A percentile compares a stretch with the other conserved stretches of the same genome.
Evolutionary conservation across 2,113 vertebrate genomes (phyloP).

Genomic region (Malurus melanocephalus): DNA sequence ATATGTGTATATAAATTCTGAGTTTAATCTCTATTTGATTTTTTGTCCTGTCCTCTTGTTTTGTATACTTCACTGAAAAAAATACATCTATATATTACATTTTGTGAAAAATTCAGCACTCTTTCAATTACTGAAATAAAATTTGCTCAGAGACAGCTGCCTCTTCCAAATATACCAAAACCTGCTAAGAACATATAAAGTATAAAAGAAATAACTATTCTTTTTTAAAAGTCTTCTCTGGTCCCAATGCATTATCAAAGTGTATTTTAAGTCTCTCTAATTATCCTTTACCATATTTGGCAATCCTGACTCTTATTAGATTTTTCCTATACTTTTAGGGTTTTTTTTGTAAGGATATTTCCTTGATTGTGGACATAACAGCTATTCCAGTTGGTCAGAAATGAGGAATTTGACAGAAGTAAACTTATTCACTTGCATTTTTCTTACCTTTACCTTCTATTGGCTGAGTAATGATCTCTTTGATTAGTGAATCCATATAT

Average conservation of each 20-base stretch:
- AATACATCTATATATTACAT: background rate
- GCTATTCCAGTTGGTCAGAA: background rate
- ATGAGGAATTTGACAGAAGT: background rate
- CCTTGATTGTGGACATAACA: background rate
- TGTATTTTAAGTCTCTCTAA: background rate
- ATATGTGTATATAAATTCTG: background rate
- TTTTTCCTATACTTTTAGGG: background rate
- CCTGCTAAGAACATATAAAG: background rate
- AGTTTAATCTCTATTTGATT: background rate
- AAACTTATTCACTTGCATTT: background rate
- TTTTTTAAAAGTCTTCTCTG: background rate
- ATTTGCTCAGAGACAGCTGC: background rate
- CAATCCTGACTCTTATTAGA: background rate
- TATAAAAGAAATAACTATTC: background rate
- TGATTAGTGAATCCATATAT: background rate
- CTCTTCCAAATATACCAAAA: background rate
- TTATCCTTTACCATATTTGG: background rate
- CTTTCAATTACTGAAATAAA: background rate
- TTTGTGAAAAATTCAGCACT: background rate
- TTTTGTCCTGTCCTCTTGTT: background rate
- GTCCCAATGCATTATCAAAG: background rate
- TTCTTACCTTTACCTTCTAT: background rate
- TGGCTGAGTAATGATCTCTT: background rate
- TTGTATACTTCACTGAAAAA: background rate
- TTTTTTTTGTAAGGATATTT: background rate